These are phyloP conservation scores for Neolamprologus modestus DNA, from an alignment of 2,113 vertebrate genomes.

Conservation along the genomic window DNA sequence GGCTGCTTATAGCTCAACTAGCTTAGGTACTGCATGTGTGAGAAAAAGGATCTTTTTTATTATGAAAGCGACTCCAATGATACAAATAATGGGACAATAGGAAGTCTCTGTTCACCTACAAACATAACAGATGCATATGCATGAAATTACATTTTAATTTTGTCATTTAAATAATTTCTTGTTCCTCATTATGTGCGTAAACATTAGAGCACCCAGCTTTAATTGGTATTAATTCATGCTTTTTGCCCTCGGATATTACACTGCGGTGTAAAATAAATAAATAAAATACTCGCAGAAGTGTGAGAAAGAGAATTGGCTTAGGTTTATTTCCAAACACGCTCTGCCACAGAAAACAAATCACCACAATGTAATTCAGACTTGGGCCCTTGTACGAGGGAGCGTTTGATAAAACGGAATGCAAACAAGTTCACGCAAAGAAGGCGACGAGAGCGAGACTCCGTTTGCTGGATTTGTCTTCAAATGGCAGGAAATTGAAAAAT, in stretches of 20 bases:
- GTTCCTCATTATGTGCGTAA: constrained; percentile 68
- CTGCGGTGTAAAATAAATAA: constrained; percentile 27
- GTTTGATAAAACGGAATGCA: constrained; percentile 16
- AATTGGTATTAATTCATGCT: constrained; percentile 71
- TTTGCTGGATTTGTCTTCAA: not conserved
- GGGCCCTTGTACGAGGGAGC: not conserved
- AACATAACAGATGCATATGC: constrained; percentile 41
- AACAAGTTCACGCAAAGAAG: not conserved
- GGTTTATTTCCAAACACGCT: constrained; percentile 8
- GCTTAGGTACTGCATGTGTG: not conserved
- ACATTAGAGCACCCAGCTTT: constrained; percentile 50
- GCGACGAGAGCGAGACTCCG: not conserved
- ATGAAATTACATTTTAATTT: constrained; percentile 61
- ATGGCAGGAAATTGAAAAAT: not conserved
- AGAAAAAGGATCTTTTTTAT: not conserved
- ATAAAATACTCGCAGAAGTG: not conserved
- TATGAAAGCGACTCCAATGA: not conserved
- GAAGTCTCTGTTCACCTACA: not conserved
- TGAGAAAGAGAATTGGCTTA: not conserved
- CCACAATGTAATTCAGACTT: not conserved
- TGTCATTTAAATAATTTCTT: constrained; percentile 45
- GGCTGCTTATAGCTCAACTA: not conserved
- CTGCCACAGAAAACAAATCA: constrained; percentile 18
- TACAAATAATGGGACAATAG: not conserved
- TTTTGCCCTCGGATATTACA: constrained; percentile 55